phyloP scores from a whole-genome alignment of 2,888 invertebrate species.

The Agrotis exclamationis region DNA sequence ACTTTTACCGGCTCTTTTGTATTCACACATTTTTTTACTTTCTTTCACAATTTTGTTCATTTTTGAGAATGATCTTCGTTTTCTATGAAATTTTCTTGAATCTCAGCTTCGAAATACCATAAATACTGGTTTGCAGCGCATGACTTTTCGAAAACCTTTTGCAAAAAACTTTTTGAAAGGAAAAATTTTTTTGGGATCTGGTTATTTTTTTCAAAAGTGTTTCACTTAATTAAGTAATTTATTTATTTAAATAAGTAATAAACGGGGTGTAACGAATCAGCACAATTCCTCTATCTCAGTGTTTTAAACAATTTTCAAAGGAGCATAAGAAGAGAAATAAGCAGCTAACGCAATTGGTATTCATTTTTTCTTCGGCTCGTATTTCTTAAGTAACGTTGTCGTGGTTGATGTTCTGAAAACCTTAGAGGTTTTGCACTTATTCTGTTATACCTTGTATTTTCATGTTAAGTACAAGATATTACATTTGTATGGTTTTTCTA shows the following conservation, averaged over 20 bases:
- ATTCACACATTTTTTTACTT: not conserved
- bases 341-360: too few relatives aligned
- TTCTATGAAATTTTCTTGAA: not conserved
- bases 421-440: too few relatives aligned
- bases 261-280: too few relatives aligned
- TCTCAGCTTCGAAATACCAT: not conserved
- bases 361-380: too few relatives aligned
- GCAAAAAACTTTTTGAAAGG: not conserved
- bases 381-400: too few relatives aligned
- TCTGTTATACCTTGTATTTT: not conserved
- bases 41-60: not conserved
- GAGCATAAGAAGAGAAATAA: too few relatives aligned
- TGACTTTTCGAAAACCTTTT: not conserved
- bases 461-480: not conserved
- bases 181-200: too few relatives aligned
- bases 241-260: not conserved
- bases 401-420: too few relatives aligned
- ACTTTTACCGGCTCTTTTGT: not conserved
- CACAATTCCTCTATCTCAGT: too few relatives aligned
- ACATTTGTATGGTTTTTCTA: constrained; percentile 16
- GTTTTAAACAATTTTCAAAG: too few relatives aligned
- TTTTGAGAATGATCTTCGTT: not conserved
- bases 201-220: not conserved
- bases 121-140: not conserved
- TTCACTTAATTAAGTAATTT: not conserved